A percentile compares a stretch with the other conserved stretches of the same genome.
phyloP scores from a whole-genome alignment of 2,113 vertebrate genomes.

The Charina bottae region DNA sequence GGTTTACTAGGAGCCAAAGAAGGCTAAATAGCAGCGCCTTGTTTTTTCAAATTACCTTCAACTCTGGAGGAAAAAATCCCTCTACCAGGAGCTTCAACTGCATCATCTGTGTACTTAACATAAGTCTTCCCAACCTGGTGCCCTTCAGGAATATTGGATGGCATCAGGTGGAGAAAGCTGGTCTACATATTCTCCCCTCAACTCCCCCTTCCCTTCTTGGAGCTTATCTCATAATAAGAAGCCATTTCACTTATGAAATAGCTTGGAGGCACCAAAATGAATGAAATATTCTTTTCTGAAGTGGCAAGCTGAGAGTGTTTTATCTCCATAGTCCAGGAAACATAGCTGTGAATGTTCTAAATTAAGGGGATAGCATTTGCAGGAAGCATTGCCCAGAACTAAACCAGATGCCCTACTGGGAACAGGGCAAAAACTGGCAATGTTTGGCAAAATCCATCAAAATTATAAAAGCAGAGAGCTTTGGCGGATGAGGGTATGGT shows the following conservation, averaged over 20 bases:
- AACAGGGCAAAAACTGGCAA: background rate
- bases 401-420: background rate
- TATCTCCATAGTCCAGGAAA: background rate
- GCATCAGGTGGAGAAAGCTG: background rate
- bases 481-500: background rate
- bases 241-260: background rate
- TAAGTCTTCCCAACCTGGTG: background rate
- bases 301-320: background rate
- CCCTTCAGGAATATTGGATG: background rate
- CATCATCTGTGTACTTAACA: background rate
- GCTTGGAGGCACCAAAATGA: slow-evolving; percentile 1
- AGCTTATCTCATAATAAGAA: slow-evolving; percentile 8
- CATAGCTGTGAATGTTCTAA: background rate
- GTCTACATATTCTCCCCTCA: background rate
- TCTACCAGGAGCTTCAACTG: background rate
- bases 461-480: background rate
- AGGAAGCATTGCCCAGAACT: background rate
- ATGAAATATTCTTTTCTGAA: slow-evolving; percentile 3
- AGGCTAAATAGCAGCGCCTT: background rate
- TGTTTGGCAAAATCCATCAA: background rate
- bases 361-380: background rate
- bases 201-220: background rate
- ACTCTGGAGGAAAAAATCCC: background rate
- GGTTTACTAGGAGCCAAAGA: background rate
- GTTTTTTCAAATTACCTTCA: background rate